Evolutionary conservation across 2,113 vertebrate genomes (phyloP).

Genomic region (Oenanthe melanoleuca): DNA sequence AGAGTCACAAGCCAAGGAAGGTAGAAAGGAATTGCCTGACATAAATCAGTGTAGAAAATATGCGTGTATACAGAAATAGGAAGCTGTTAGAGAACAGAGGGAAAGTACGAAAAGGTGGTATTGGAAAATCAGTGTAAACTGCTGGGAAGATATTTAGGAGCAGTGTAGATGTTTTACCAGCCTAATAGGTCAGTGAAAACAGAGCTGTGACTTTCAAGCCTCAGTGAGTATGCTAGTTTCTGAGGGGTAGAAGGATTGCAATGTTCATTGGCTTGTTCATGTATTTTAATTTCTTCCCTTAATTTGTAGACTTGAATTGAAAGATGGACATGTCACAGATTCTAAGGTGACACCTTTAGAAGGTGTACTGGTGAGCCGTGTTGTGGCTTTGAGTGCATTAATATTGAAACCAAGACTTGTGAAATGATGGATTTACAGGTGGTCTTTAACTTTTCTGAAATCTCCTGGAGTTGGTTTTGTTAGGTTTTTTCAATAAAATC

Average conservation of each 20-base stretch:
- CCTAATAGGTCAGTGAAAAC: background rate
- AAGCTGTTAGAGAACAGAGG: background rate
- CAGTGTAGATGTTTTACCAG: background rate
- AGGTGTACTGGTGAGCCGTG: constrained; percentile 8
- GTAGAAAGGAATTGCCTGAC: background rate
- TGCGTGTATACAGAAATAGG: fast-evolving
- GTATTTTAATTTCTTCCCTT: constrained; percentile 46
- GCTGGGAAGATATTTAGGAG: background rate
- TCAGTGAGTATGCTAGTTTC: background rate
- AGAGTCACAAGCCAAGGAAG: background rate
- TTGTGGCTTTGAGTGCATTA: constrained; percentile 1
- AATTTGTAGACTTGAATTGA: constrained; percentile 33
- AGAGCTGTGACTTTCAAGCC: background rate
- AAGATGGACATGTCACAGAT: constrained; percentile 9
- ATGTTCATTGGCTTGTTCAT: background rate
- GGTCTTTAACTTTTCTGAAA: constrained; percentile 62
- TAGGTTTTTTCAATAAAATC: background rate
- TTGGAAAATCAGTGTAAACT: background rate
- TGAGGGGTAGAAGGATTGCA: background rate
- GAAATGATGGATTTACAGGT: constrained; percentile 81
- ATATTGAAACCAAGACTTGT: constrained; percentile 48
- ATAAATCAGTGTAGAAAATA: background rate
- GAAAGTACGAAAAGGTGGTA: background rate
- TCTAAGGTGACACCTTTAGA: constrained; percentile 32
- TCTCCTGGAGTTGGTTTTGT: constrained; percentile 50